Percentiles rank a stretch among this genome's conserved stretches.
Conservation (phyloP, 30 jellyfish, hydroid and myxozoan species). For the Hydra vulgaris region DNA sequence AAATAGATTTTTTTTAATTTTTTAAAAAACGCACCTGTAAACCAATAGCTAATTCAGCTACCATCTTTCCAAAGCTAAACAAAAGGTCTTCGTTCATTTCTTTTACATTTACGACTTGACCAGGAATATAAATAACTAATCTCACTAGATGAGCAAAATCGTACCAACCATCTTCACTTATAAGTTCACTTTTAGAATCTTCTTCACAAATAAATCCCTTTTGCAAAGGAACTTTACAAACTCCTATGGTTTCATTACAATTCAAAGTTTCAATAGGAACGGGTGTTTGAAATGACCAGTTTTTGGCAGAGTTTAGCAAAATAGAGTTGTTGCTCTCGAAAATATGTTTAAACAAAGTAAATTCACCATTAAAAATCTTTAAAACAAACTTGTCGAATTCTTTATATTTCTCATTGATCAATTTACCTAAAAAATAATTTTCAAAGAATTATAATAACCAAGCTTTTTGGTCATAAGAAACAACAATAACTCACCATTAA, state of each 20-base stretch:
- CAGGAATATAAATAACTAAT: slow-evolving; percentile 8
- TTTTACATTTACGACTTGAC: neutral
- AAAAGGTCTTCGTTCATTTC: neutral
- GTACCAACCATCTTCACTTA: neutral
- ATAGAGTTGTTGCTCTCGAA: neutral
- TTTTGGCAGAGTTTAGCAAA: neutral
- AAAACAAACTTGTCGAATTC: neutral
- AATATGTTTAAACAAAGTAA: neutral
- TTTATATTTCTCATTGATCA: neutral
- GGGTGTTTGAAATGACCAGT: neutral
- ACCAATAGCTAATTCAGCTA: neutral
- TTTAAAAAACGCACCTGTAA: slow-evolving; percentile 4
- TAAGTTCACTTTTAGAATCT: neutral
- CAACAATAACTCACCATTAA: no score
- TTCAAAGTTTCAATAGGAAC: neutral
- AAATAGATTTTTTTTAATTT: no score
- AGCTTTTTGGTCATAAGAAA: no score
- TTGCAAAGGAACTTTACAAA: slow-evolving; percentile 2
- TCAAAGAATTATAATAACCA: neutral
- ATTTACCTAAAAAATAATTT: neutral
- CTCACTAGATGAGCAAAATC: neutral
- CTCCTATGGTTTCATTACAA: neutral
- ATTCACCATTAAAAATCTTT: neutral
- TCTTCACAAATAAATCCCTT: neutral
- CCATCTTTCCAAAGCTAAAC: slow-evolving; percentile 1